phyloP scores from a whole-genome alignment of 2,888 invertebrate genomes.

The Cotesia congregata region DNA sequence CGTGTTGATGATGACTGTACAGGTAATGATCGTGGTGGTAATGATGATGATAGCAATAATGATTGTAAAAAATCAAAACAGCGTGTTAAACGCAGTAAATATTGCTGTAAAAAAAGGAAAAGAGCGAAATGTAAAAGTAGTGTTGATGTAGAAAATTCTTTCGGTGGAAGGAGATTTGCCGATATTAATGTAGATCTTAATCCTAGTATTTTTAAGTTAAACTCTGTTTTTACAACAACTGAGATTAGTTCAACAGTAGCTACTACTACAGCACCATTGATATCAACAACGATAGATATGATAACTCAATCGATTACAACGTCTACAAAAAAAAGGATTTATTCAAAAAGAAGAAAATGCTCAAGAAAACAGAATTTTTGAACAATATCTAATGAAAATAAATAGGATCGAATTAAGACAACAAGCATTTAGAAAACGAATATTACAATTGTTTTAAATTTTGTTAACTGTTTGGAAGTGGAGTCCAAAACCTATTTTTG shows the following conservation, averaged over 20 bases:
- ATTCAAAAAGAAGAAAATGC: conserved; percentile 19
- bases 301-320: background rate
- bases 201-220: conserved; percentile 5
- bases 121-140: conserved; percentile 11
- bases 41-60: conserved; percentile 9
- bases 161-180: background rate
- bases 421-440: background rate
- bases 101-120: conserved; percentile 15
- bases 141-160: background rate
- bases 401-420: background rate
- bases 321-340: background rate
- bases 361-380: background rate
- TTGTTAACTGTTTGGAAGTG: background rate
- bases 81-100: conserved; percentile 16
- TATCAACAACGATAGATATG: background rate
- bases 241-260: background rate
- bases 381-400: background rate
- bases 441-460: background rate
- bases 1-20: conserved; percentile 13
- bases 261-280: background rate
- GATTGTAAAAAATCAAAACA: conserved; percentile 8
- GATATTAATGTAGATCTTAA: conserved; percentile 2
- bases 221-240: conserved; percentile 7
- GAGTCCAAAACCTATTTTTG: too few species aligned
- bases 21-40: conserved; percentile 7